phyloP scores from a whole-genome alignment of 2,113 vertebrate genomes.

The Oryctolagus cuniculus region mOryCun1.1 NC_091437.1:63743001-63743500 shows the following conservation, averaged over 20 bases:
- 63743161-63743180: background rate
- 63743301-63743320: background rate
- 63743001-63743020: background rate
- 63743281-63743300: background rate
- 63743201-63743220: background rate
- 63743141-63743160: background rate
- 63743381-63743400: background rate
- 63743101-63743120: background rate
- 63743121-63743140: background rate
- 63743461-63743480: background rate
- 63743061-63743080: background rate
- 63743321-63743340: too few species aligned
- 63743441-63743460: background rate
- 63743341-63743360: background rate
- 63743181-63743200: background rate
- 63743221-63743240: background rate
- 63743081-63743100: background rate
- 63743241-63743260: background rate
- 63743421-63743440: background rate
- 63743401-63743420: background rate
- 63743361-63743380: background rate
- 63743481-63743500: background rate
- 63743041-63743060: background rate
- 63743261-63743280: background rate
- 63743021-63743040: background rate